Base-by-base conservation (phyloP, 2,797 vertebrate species). In the Enteromius thamalakanensis region DNA sequence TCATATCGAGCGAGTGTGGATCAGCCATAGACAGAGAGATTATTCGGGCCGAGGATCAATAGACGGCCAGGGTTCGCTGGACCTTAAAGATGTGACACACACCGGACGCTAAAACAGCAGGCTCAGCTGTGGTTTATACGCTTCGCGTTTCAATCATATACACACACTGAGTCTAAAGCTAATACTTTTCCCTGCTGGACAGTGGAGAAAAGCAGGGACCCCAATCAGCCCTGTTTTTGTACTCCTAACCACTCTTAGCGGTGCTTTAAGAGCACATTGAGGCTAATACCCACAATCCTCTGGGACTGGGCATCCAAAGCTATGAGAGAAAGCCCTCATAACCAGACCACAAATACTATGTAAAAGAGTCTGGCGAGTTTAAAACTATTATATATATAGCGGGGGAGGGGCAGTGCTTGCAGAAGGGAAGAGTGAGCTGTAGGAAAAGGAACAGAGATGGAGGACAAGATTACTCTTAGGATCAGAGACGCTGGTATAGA, bases 11-110 rank as follows among this genome's bases (percentile, higher is more conserved):
- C 67, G 62, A 72, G 1, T 65, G 6, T 15, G 80, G 85, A 83
- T 86, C 72, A 76, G 67, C 17, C 60, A 70, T 32, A 74, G 60
- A 81, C 85, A 83, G 34, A 76, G 45, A 83, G 87, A 84, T 85
- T 81, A 85, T 78, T 70, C n/a, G 10, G 40, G 84, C 26, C 62
- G 21, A 42, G 21, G 29, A 81, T 86, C 71, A 67, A 86, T 49
- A 53, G 34, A 40, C 2, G 45, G 23, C 17, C 51, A n/a, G 34
- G 53, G 64, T 14, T 49, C n/a, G 10, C 60, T 5, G 70, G 76
- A 68, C 32, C 29, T 75, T 68, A 49, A 68, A 45, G 37, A 47
- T 1, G 1, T 0, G 53, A n/a, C 32, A 76, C 32, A 76, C 53
- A 76, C 37, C 40, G 40, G 21, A 32, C 34, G 1, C 19, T 68